These are phyloP conservation scores for Zapus hudsonius DNA, from an alignment of 2,113 vertebrate genomes.

Conservation along the genomic window DNA sequence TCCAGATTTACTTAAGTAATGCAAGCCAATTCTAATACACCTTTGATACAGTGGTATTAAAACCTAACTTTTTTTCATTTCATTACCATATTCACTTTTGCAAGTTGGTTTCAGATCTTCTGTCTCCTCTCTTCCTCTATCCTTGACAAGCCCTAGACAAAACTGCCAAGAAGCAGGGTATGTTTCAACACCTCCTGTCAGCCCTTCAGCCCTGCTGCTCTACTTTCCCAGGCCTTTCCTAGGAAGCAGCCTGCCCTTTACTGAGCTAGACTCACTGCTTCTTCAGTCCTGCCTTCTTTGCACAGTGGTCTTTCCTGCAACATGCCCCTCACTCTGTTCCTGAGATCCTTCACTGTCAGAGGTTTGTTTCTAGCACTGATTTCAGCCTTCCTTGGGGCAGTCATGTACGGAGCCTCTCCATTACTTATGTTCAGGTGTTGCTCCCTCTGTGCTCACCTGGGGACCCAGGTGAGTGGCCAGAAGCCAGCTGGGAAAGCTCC, in stretches of 20 bases:
- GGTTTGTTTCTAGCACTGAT: neutral
- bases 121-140: neutral
- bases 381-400: neutral
- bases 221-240: neutral
- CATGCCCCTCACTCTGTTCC: neutral
- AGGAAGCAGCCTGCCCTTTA: neutral
- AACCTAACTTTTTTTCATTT: too few species aligned
- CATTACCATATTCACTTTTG: neutral
- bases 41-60: neutral
- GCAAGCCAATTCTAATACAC: neutral
- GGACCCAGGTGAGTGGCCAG: conserved; percentile 14
- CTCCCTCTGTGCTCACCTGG: neutral
- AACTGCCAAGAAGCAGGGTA: neutral
- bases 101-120: neutral
- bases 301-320: neutral
- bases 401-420: neutral
- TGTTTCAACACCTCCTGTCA: neutral
- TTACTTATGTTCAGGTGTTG: neutral
- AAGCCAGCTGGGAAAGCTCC: neutral
- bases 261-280: neutral
- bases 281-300: neutral
- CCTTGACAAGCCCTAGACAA: neutral
- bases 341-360: neutral
- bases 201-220: neutral
- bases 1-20: neutral